Evolutionary conservation across 2,113 vertebrate species (phyloP).

Genomic region (Nyctibius bracteatus): DNA sequence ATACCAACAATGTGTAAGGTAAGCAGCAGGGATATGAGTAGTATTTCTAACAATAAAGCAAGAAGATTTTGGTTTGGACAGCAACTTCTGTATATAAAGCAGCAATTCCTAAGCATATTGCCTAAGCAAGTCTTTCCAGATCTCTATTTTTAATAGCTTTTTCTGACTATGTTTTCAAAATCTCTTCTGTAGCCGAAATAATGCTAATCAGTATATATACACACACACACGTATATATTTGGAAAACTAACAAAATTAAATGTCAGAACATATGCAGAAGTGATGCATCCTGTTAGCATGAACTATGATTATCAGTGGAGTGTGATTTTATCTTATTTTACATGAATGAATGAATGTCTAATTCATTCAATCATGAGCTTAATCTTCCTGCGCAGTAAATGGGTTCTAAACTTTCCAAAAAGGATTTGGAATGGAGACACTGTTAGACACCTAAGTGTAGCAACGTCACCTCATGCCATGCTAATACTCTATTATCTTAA

Average conservation of each 20-base stretch:
- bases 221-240: fast-evolving
- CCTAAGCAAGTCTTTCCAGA: neutral
- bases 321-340: neutral
- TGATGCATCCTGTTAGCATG: neutral
- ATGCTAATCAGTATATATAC: neutral
- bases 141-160: neutral
- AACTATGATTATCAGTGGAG: neutral
- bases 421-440: neutral
- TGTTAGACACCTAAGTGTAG: neutral
- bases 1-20: neutral
- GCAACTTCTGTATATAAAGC: neutral
- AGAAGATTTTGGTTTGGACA: neutral
- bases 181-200: neutral
- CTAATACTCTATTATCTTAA: conserved; percentile 4
- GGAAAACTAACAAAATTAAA: neutral
- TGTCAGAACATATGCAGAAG: neutral
- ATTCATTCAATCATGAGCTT: neutral
- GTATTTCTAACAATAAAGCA: neutral
- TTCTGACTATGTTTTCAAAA: neutral
- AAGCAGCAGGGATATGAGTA: neutral
- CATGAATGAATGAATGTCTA: too few relatives aligned
- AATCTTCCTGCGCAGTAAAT: neutral
- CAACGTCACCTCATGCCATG: neutral
- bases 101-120: neutral
- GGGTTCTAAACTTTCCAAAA: neutral